Base-by-base conservation (phyloP, 2,888 invertebrate species). In the Drosophila subsilvestris region DNA sequence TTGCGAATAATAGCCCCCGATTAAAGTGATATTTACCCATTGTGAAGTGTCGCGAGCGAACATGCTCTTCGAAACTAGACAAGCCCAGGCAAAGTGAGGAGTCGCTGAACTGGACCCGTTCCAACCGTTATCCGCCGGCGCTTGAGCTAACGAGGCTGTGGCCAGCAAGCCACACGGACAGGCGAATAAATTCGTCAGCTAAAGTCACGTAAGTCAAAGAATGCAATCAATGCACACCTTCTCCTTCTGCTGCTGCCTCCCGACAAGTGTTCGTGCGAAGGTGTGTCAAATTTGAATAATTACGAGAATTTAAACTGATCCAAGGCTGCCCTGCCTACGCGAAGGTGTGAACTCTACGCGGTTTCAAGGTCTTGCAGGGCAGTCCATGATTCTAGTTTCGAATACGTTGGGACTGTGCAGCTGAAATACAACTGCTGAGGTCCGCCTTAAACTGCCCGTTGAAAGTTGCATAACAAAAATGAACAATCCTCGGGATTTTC, bases 261-360 rank as follows among this genome's bases (percentile, higher is more conserved):
- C 25, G 18, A 27, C 22, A 10, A 50, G 43, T 49, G 47, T 17
- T 10, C 43, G 6, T n/a, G 10, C 32, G 66, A 20, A 50, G 37
- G 62, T 75, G 71, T 71, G 66, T 53, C 74, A 74, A 80, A 79
- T 80, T 65, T 51, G 70, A 76, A 66, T 58, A 62, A 22, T 54
- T 57, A 55, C 63, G 55, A 68, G 56, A 48, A 50, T 54, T 49
- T 43, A 61, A 49, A 49, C 14, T 10, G 18, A n/a, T 18, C 43
- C 78, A 81, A 79, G 77, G 81, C 61, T 75, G 65, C 49, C 61
- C 61, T 75, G 65, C 49, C 61, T 47, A 55, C 51, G 42, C 55
- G 44, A 49, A 78, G 75, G 80, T 86, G 85, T 63, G 69, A 84
- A 71, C 47, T 75, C 76, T 76, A 79, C 87, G 88, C 89, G 89